Percentiles rank a stretch among this genome's conserved stretches.
These are phyloP conservation scores for Exocentrus adspersus DNA, from an alignment of 2,888 invertebrate species.

Conservation along the genomic window DNA sequence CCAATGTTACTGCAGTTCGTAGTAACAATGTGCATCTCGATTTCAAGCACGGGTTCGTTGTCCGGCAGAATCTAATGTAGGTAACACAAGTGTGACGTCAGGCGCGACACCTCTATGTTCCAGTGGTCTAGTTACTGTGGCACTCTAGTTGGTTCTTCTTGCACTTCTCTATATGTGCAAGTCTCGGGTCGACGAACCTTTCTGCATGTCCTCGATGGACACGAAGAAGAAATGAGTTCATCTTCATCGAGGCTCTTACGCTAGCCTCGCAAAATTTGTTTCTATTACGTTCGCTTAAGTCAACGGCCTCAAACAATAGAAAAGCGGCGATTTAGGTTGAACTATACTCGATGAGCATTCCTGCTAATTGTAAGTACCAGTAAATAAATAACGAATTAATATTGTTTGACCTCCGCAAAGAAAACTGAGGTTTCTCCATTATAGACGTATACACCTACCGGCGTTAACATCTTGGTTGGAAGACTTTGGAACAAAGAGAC, in stretches of 20 bases:
- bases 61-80: slow-evolving; percentile 44
- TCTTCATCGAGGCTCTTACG: slow-evolving; percentile 44
- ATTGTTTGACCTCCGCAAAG: too few relatives aligned
- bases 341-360: slow-evolving; percentile 14
- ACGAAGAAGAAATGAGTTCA: slow-evolving; percentile 56
- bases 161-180: slow-evolving; percentile 46
- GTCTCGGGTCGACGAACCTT: slow-evolving; percentile 47
- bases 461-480: too few relatives aligned
- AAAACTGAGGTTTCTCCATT: too few relatives aligned
- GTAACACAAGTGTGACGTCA: slow-evolving; percentile 63
- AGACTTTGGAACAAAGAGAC: too few relatives aligned
- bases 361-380: not conserved
- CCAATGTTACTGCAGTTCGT: slow-evolving; percentile 1
- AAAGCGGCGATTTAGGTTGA: slow-evolving; percentile 37
- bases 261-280: slow-evolving; percentile 44
- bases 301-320: slow-evolving; percentile 39
- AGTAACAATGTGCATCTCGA: slow-evolving; percentile 18
- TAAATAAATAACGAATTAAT: not conserved
- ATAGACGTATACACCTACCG: too few relatives aligned
- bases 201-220: slow-evolving; percentile 53
- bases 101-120: slow-evolving; percentile 63
- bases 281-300: slow-evolving; percentile 45
- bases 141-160: slow-evolving; percentile 51
- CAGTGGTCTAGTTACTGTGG: slow-evolving; percentile 60
- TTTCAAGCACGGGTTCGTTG: slow-evolving; percentile 39